Base-by-base conservation (phyloP, 2,113 vertebrate genomes). In the Scytalopus superciliaris region DNA sequence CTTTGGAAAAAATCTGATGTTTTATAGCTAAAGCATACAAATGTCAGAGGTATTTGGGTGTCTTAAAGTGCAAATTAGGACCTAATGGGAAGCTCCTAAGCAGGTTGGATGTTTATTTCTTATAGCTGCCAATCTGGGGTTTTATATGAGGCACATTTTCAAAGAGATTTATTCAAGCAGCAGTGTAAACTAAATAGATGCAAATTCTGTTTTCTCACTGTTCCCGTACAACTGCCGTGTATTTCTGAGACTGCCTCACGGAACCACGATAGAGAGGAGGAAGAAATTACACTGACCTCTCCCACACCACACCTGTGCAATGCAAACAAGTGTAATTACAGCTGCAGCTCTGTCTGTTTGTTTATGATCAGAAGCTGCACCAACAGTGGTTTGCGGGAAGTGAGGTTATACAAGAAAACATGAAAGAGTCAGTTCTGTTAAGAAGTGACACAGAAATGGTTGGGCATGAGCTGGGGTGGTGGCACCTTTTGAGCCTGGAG, bases 251-350 rank as follows among this genome's bases (percentile, higher is more conserved):
- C 75, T 67, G 37, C 72, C 31, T 91, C 35, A 49, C 0, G 0
- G 75, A 91, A 66, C 62, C 69, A 69, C 0, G 0, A 19, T 28
- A 74, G 53, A 35, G 35, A 94, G 69, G 33, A 93, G 73, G 68
- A 92, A 52, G 76, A 84, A 59, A 52, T 86, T 72, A 37, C 18
- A 8, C 72, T 90, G 75, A 84, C 85, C 85, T 86, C 75, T 90
- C 83, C 82, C 79, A 28, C 37, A 60, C 85, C 85, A 47, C 56
- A 3, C 94, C 92, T 19, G 4, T 69, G 42, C 68, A 93, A 25
- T 64, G 64, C 93, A 97, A 97, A 90, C 76, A 95, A 86, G 31
- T 35, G 47, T 87, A 69, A 80, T 91, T 88, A 70, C 45, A 45
- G 12, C 69, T 88, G 53, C 79, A 76, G 78, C 47, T 44, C 2